Percentiles rank a stretch among this genome's conserved stretches.
Conservation (phyloP, 30 jellyfish, hydroid and myxozoan genomes). For the Aurelia coerulea region DNA sequence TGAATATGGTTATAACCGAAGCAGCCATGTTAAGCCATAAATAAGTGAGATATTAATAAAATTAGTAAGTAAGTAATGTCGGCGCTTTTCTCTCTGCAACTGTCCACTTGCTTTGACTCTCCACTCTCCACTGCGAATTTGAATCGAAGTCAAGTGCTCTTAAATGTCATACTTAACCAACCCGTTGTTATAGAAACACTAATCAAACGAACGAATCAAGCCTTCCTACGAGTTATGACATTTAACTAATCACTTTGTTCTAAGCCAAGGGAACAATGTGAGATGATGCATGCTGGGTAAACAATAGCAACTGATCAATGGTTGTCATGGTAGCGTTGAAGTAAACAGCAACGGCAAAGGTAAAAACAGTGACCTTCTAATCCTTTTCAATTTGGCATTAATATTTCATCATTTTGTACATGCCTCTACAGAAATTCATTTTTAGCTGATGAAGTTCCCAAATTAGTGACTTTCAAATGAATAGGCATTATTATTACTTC, state of each 20-base stretch:
- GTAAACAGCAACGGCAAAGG: background rate
- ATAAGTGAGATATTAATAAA: background rate
- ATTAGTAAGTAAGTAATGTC: background rate
- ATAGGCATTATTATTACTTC: too few species aligned
- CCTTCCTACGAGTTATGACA: conserved; percentile 15
- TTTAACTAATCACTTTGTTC: background rate
- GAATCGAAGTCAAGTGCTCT: background rate
- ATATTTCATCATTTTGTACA: too few species aligned
- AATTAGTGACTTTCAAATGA: too few species aligned
- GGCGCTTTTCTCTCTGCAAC: conserved; percentile 1
- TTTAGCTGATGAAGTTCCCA: too few species aligned
- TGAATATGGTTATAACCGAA: conserved; percentile 76
- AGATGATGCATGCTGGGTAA: conserved; percentile 9
- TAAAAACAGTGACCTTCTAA: too few species aligned
- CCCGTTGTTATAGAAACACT: background rate
- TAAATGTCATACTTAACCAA: background rate
- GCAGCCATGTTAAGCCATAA: conserved; percentile 52
- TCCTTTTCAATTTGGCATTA: too few species aligned
- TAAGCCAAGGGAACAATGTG: too few species aligned
- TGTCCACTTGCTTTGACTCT: conserved; percentile 63
- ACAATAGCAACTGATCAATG: background rate
- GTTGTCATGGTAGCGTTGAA: background rate
- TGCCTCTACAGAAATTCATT: too few species aligned
- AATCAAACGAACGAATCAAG: background rate
- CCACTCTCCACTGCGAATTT: conserved; percentile 2